A percentile compares a stretch with the other conserved stretches of the same genome.
These are phyloP conservation scores for Prinia subflava DNA, from an alignment of 2,113 vertebrate genomes.

Conservation along the genomic window DNA sequence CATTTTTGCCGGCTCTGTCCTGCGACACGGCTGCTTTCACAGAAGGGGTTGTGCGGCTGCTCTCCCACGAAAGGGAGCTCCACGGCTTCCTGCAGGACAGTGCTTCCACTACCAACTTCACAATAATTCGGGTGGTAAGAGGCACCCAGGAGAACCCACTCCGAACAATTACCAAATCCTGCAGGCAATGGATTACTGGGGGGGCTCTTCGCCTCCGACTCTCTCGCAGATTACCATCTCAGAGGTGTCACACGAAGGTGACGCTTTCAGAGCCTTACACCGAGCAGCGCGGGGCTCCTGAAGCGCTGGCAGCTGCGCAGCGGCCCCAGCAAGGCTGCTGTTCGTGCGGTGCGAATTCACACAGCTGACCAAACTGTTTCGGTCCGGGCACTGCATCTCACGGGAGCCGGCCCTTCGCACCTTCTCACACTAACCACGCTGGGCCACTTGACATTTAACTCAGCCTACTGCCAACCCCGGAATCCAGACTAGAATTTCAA, in stretches of 20 bases:
- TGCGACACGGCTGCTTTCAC: accelerated
- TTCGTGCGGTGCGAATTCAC: accelerated
- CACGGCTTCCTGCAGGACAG: not conserved
- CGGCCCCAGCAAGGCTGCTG: not conserved
- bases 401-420: not conserved
- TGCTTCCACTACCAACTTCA: not conserved
- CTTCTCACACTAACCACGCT: accelerated
- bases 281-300: not conserved
- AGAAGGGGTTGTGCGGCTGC: accelerated
- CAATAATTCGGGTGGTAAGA: accelerated
- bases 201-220: not conserved
- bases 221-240: not conserved
- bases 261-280: not conserved
- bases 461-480: not conserved
- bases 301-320: not conserved
- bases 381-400: not conserved
- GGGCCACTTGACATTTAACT: not conserved
- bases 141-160: not conserved
- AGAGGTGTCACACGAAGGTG: not conserved
- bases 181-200: not conserved
- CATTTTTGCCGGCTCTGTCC: not conserved
- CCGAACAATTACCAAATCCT: not conserved
- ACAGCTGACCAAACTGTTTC: accelerated
- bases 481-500: not conserved
- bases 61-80: not conserved